phyloP scores from a whole-genome alignment of 2,888 invertebrate genomes.

The Periphyllus acericola region DNA sequence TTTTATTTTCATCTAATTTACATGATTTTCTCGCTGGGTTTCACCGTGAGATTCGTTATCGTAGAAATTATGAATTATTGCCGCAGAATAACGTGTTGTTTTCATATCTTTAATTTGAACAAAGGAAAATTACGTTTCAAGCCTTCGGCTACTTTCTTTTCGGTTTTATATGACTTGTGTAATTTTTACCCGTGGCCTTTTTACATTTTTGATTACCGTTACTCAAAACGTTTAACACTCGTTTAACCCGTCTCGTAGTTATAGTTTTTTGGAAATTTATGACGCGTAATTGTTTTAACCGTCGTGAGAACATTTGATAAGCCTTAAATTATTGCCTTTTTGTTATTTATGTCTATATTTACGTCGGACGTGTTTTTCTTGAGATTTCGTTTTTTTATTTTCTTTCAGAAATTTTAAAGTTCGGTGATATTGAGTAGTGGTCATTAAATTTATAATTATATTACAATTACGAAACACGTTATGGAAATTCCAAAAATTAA shows the following conservation, averaged over 20 bases:
- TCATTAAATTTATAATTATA: no score
- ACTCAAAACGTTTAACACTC: not conserved
- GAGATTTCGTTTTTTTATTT: not conserved
- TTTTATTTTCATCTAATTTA: no score
- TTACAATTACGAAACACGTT: no score
- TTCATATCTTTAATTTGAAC: no score
- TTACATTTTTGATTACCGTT: not conserved
- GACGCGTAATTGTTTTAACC: not conserved
- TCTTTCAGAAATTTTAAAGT: no score
- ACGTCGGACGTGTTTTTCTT: not conserved
- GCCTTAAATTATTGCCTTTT: not conserved
- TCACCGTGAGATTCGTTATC: no score
- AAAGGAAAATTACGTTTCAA: not conserved
- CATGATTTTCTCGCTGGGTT: no score
- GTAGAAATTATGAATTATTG: no score
- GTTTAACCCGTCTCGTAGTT: not conserved
- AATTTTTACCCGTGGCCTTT: not conserved
- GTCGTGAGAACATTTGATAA: not conserved
- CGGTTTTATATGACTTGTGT: not conserved
- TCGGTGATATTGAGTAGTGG: no score
- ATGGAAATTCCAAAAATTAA: no score
- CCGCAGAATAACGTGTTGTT: no score
- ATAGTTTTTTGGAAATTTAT: not conserved
- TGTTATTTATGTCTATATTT: not conserved
- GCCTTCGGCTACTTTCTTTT: not conserved